Base-by-base conservation (phyloP, 2,888 invertebrate genomes). In the Alsophila aescularia region DNA sequence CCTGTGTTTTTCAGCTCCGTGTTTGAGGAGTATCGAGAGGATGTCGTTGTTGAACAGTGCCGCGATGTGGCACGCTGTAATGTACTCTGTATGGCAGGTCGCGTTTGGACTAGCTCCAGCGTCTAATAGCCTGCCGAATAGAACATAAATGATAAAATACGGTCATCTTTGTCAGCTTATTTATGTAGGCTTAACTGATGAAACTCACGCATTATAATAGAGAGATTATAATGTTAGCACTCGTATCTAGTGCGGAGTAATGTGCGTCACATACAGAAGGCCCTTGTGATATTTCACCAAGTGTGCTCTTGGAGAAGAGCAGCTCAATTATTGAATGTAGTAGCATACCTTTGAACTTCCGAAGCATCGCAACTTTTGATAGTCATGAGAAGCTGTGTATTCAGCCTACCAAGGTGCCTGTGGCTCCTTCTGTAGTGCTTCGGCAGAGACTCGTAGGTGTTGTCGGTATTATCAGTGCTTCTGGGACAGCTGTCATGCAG, bases 51-150 rank as follows among this genome's bases (percentile, higher is more conserved):
- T 72, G 5, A 70, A 72, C 13, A 85, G 62, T 1, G 75, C 74
- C 1, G 90, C 88, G 4, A 84, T 70, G 55, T 91, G 92, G 29
- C 67, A 75, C 2, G 56, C 76, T 10, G 71, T 75, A 0, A 69
- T 65, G 24, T 47, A 60, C 32, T 62, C 62, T 9, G 63, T 36
- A 8, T 65, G 60, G 27, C 79, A 79, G 54, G 55, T 73, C 3
- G 73, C 70, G 52, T 75, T 72, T 1, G 72, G 69, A 43, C 62
- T 69, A 2, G 75, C 76, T 9, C 77, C 75, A 1, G 62, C 57
- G 37, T 69, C 60, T 36, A 80, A 51, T 1, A 75, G 53, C 47
- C 79, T 80, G 62, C 7, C 1, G 8, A 6, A 24, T 24, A 7
- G 24, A 24, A 24, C 2, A n/a, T n/a, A n/a, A n/a, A n/a, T n/a